Percentiles rank a stretch among this genome's conserved stretches.
These are phyloP conservation scores for Acronicta alni DNA, from an alignment of 2,888 invertebrate genomes.

Conservation along the genomic window DNA sequence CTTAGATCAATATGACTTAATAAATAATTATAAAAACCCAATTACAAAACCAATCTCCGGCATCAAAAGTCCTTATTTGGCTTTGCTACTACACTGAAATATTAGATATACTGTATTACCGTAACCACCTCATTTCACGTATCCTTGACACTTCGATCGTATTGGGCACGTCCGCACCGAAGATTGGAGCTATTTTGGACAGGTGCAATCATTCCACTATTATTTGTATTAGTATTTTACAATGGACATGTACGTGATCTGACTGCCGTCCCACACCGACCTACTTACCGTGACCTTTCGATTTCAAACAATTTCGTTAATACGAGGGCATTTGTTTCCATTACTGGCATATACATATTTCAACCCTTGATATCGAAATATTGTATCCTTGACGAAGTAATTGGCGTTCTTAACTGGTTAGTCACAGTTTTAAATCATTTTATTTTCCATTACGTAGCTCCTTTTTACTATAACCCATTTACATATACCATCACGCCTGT, in stretches of 20 bases:
- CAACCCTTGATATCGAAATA: slow-evolving; percentile 40
- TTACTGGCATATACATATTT: slow-evolving; percentile 57
- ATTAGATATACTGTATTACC: slow-evolving; percentile 33
- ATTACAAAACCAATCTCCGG: slow-evolving; percentile 19
- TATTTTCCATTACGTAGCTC: too few species aligned
- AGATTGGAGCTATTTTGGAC: slow-evolving; percentile 70
- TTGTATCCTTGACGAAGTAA: slow-evolving; percentile 22
- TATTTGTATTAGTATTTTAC: slow-evolving; percentile 67
- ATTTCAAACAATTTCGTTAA: slow-evolving; percentile 62
- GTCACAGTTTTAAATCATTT: too few species aligned
- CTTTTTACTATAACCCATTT: too few species aligned
- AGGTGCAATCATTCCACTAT: slow-evolving; percentile 69
- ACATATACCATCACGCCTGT: too few species aligned
- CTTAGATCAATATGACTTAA: background rate
- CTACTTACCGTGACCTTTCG: slow-evolving; percentile 73
- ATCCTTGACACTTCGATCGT: slow-evolving; percentile 73
- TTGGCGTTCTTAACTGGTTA: background rate
- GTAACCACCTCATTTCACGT: slow-evolving; percentile 59
- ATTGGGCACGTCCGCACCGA: slow-evolving; percentile 69
- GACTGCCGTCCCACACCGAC: slow-evolving; percentile 70
- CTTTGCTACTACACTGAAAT: slow-evolving; percentile 31
- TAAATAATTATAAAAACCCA: background rate
- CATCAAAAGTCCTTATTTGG: slow-evolving; percentile 28
- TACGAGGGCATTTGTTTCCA: slow-evolving; percentile 63
- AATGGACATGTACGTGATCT: slow-evolving; percentile 70